Percentiles rank a stretch among this genome's conserved stretches.
Evolutionary conservation across 2,888 invertebrate genomes (phyloP).

Genomic region (Nysson spinosus): DNA sequence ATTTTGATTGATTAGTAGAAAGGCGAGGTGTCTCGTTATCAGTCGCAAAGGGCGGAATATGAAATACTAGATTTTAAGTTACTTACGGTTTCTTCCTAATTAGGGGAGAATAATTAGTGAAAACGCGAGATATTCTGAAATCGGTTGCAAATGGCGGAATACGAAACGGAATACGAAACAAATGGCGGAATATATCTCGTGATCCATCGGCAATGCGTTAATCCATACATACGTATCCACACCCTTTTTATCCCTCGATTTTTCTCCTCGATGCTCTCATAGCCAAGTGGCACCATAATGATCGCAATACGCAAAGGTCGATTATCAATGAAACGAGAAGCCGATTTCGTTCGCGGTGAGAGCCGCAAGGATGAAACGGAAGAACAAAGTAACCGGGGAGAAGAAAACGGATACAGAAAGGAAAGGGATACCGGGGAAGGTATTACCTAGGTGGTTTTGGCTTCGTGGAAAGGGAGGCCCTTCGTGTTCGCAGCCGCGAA

Average conservation of each 20-base stretch:
- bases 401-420: neutral
- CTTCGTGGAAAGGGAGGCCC: constrained; percentile 49
- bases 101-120: too few species aligned
- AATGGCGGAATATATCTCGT: too few species aligned
- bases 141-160: too few species aligned
- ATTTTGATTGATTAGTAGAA: too few species aligned
- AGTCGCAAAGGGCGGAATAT: too few species aligned
- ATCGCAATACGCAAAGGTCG: constrained; percentile 4
- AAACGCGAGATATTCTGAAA: too few species aligned
- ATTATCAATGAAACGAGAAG: constrained; percentile 50
- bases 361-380: constrained; percentile 11
- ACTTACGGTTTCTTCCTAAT: too few species aligned
- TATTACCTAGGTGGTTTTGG: constrained; percentile 51
- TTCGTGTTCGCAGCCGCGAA: constrained; percentile 65
- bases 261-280: neutral
- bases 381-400: neutral
- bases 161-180: too few species aligned
- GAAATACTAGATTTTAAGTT: too few species aligned
- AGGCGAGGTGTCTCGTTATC: too few species aligned
- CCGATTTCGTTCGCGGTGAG: constrained; percentile 13
- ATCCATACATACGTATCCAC: too few species aligned
- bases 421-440: constrained; percentile 27
- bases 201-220: too few species aligned
- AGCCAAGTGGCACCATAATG: constrained; percentile 24
- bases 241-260: neutral